phyloP scores from a whole-genome alignment of 2,113 vertebrate species.

The Notothenia rossii region DNA sequence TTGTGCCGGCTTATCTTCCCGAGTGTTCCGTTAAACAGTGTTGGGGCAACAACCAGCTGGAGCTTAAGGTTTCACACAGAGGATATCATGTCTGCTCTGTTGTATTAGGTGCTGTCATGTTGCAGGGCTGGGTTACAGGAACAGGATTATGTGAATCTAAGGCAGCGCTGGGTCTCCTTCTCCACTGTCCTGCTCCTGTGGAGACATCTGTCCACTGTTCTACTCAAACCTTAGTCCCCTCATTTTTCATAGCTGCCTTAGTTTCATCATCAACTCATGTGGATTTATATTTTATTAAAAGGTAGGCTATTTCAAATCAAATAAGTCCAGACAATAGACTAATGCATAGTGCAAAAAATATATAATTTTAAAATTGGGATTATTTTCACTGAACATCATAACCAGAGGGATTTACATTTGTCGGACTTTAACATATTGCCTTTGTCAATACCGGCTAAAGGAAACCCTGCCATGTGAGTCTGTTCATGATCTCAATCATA shows the following conservation, averaged over 20 bases:
- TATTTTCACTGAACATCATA: too few relatives aligned
- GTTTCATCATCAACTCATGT: neutral
- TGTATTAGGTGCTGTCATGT: slow-evolving; percentile 66
- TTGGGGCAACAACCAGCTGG: slow-evolving; percentile 35
- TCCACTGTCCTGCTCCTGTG: slow-evolving; percentile 29
- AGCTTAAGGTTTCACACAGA: slow-evolving; percentile 68
- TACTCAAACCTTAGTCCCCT: slow-evolving; percentile 13
- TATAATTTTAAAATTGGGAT: too few relatives aligned
- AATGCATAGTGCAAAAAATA: too few relatives aligned
- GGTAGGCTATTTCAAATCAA: too few relatives aligned
- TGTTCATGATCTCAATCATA: too few relatives aligned
- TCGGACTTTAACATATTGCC: too few relatives aligned
- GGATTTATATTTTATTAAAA: too few relatives aligned
- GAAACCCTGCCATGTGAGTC: too few relatives aligned
- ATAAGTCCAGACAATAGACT: too few relatives aligned
- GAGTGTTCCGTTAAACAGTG: slow-evolving; percentile 47
- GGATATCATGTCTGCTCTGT: slow-evolving; percentile 72
- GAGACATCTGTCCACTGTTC: slow-evolving; percentile 51
- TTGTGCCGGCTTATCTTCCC: slow-evolving; percentile 36
- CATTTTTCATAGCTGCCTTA: slow-evolving; percentile 6
- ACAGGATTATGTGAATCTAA: slow-evolving; percentile 66
- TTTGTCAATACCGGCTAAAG: too few relatives aligned
- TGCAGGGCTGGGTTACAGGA: slow-evolving; percentile 75
- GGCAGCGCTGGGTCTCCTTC: slow-evolving; percentile 57
- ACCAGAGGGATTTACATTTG: too few relatives aligned